Base-by-base conservation (phyloP, 2,888 invertebrate genomes). In the Cordilura impudica region DNA sequence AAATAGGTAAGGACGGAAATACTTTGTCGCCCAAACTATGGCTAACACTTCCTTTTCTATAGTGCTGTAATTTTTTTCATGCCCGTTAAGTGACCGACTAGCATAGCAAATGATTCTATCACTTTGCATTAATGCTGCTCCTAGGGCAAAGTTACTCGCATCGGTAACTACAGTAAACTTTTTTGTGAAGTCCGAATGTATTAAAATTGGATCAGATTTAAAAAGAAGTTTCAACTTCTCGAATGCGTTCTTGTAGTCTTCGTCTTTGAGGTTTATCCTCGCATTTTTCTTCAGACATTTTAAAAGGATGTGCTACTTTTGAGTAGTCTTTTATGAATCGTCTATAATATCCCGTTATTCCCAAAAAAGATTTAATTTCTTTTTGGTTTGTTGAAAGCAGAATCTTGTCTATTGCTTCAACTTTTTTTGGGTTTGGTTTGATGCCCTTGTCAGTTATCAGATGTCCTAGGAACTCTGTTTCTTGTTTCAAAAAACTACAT, bases 11-110 rank as follows among this genome's bases (percentile, higher is more conserved):
- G 65, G 39, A 10, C 67, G 23, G 19, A 63, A 63, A 19, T 72
- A 63, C 23, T 72, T 72, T 5, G 56, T 58, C 21, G 51, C 58
- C 45, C 56, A 58, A 4, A 60, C 47, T 16, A 78, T 76, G 51
- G 73, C 78, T 23, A 79, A 47, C 4, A 81, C 19, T 53, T 80
- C 75, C 43, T 71, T 80, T 65, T 75, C 79, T 14, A 78, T 78
- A 5, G 76, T 73, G 14, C 63, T 63, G 45, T 80, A 80, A 19
- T 75, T 77, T 43, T 54, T 58, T 49, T 78, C 78, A 12, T 54
- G 56, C 3, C 35, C 72, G 21, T 70, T 61, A 7, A 81, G 56
- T n/a, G 81, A 80, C 60, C 76, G 56, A 18, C 78, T 77, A 12
- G 81, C 76, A 58, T 47, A 76, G 12, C 61, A 70, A 18, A 78